These are phyloP conservation scores for Chaunax sp. DNA, from an alignment of 2,797 vertebrate genomes.

Conservation along the genomic window DNA sequence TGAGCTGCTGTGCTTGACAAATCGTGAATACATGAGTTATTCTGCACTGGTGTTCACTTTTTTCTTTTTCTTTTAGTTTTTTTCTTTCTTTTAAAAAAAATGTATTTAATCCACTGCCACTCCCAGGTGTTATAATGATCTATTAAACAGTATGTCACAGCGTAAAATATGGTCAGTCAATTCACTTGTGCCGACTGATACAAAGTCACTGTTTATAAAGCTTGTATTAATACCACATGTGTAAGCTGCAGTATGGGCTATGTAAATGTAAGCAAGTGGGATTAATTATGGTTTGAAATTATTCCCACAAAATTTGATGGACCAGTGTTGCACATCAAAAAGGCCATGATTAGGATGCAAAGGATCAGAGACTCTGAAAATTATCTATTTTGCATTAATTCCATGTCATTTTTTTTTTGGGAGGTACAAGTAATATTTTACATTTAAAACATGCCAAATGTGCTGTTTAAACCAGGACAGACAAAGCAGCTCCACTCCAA, in stretches of 20 bases:
- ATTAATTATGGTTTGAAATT: slow-evolving; percentile 65
- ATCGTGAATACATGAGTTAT: background rate
- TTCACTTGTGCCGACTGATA: slow-evolving; percentile 12
- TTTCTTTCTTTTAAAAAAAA: slow-evolving; percentile 3
- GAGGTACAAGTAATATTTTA: background rate
- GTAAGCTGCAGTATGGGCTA: slow-evolving; percentile 23
- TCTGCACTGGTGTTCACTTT: background rate
- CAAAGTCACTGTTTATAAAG: slow-evolving; percentile 37
- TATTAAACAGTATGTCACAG: slow-evolving; percentile 45
- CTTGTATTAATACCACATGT: slow-evolving; percentile 57
- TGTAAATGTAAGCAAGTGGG: slow-evolving; percentile 45
- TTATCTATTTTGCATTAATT: slow-evolving; percentile 1
- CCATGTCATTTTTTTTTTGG: background rate
- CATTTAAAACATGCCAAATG: background rate
- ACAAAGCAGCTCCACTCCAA: background rate
- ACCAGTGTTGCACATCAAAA: slow-evolving; percentile 59
- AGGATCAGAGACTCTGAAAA: slow-evolving; percentile 41
- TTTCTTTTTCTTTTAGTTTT: background rate
- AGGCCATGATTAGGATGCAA: slow-evolving; percentile 52
- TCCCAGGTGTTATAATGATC: slow-evolving; percentile 2
- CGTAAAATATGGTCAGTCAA: slow-evolving; percentile 17
- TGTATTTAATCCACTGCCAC: background rate
- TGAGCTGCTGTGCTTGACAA: slow-evolving; percentile 46
- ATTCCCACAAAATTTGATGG: slow-evolving; percentile 57
- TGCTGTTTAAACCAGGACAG: background rate